Evolutionary conservation across 2,797 vertebrate genomes (phyloP).

Genomic region (Lacerta viridis): DNA sequence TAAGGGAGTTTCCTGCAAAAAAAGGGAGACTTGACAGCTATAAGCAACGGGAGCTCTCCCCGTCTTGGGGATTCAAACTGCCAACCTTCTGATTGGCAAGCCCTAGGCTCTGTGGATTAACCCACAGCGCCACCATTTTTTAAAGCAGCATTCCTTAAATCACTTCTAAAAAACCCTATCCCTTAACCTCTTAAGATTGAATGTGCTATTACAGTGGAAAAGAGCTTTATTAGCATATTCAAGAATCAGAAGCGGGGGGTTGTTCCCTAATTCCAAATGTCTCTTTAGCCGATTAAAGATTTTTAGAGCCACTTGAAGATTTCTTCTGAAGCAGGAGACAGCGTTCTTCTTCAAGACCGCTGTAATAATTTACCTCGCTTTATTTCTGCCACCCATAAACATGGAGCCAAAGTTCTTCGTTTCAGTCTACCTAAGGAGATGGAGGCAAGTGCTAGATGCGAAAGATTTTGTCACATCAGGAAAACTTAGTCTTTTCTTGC

Average conservation of each 20-base stretch:
- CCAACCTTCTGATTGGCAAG: too few species aligned
- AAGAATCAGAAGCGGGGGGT: conserved; percentile 33
- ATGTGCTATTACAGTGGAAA: conserved; percentile 58
- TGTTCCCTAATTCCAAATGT: conserved; percentile 46
- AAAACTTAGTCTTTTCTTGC: neutral
- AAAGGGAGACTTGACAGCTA: too few species aligned
- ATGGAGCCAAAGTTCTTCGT: neutral
- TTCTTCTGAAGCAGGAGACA: conserved; percentile 32
- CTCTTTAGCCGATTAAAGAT: conserved; percentile 30
- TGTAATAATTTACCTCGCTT: conserved; percentile 27
- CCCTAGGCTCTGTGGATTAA: too few species aligned
- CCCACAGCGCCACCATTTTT: conserved; percentile 22
- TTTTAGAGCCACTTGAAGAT: conserved; percentile 10
- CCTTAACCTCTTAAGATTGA: conserved; percentile 13
- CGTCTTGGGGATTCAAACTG: too few species aligned
- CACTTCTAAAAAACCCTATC: conserved; percentile 27
- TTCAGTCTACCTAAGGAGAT: neutral
- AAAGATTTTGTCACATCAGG: neutral
- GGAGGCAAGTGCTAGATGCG: neutral
- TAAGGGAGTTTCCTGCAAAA: too few species aligned
- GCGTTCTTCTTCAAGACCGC: neutral
- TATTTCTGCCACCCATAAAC: neutral
- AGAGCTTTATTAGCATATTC: conserved; percentile 60
- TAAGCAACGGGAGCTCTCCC: too few species aligned
- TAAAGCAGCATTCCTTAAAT: conserved; percentile 62